Evolutionary conservation across 2,113 vertebrate genomes (phyloP), one percentile per base, ranked within the genome.

Genomic region (Saguinus imperator): DNA sequence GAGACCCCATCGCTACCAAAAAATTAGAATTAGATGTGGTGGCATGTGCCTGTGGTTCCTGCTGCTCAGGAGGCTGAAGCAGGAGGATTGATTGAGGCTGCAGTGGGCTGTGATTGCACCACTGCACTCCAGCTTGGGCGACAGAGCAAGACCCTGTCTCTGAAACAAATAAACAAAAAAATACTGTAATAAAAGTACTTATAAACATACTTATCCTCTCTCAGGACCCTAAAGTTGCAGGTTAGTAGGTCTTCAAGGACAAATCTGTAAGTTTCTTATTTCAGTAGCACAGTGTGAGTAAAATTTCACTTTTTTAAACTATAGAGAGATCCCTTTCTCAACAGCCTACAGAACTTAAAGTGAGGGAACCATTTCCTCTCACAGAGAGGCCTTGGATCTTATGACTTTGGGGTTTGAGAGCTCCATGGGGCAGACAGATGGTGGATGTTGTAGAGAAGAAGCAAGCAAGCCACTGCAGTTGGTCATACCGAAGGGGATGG

Each of bases 291-390:
- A 76, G 8, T 72, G 52, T 20, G 18, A 92, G 12, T 43, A 52
- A 64, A 76, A 43, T 52, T 84, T 73, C n/a, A 82, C 61, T 32
- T 86, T 72, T 72, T 89, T 77, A 37, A 72, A 57, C 77, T 45
- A 87, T 37, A 87, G 58, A 37, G 48, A 61, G 50, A 72, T 55
- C 32, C 50, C 87, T 75, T 95, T 81, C 70, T 72, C 70, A 87
- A 40, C 87, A 87, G 55, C 85, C n/a, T 76, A 29, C 20, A 86
- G 45, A 66, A 94, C 58, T 61, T 87, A 81, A 81, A 3, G 1
- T 3, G 1, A 45, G 50, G 29, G 58, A 32, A 25, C 45, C 66
- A 40, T 40, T 29, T 91, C 45, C 57, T 92, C 14, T 84, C 27
- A 10, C 68, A 58, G 25, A n/a, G 37, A 94, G 32, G 43, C 37